Evolutionary conservation across 2,888 invertebrate species (phyloP).

Genomic region (Leptothorax acervorum): DNA sequence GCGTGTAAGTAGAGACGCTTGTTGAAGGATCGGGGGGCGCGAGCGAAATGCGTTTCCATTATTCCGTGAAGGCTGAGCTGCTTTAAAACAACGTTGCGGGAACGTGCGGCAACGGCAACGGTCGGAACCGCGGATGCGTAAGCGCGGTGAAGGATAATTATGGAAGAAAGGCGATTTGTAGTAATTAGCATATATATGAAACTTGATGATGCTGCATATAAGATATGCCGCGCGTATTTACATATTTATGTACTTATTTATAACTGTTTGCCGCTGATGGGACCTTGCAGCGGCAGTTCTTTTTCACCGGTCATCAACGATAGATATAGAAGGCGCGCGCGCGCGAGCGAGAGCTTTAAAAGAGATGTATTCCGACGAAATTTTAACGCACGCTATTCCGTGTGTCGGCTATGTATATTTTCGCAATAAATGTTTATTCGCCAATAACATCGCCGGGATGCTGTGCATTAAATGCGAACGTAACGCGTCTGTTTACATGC

Average conservation of each 20-base stretch:
- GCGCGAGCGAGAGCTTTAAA: not conserved
- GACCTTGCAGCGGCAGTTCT: not conserved
- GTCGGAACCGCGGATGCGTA: conserved; percentile 2
- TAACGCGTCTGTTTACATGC: not conserved
- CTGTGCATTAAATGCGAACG: not conserved
- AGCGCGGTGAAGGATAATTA: conserved; percentile 36
- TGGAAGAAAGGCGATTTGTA: conserved; percentile 42
- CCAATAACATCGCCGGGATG: not conserved
- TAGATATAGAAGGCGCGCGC: not conserved
- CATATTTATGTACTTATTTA: conserved; percentile 48
- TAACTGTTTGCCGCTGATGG: conserved; percentile 18
- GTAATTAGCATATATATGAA: conserved; percentile 53
- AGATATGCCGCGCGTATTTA: conserved; percentile 22
- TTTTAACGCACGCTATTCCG: not conserved
- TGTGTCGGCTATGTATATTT: too few species aligned
- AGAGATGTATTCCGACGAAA: not conserved
- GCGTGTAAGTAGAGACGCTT: conserved; percentile 56
- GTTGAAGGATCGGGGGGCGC: conserved; percentile 42
- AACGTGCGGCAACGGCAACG: not conserved
- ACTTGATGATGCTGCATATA: conserved; percentile 37
- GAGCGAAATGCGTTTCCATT: conserved; percentile 43
- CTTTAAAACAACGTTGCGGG: conserved; percentile 12
- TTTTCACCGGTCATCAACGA: not conserved
- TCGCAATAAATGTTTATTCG: not conserved
- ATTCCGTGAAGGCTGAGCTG: conserved; percentile 9